These are phyloP conservation scores for Hyposoter didymator DNA, from an alignment of 2,888 invertebrate genomes.

Conservation along the genomic window DNA sequence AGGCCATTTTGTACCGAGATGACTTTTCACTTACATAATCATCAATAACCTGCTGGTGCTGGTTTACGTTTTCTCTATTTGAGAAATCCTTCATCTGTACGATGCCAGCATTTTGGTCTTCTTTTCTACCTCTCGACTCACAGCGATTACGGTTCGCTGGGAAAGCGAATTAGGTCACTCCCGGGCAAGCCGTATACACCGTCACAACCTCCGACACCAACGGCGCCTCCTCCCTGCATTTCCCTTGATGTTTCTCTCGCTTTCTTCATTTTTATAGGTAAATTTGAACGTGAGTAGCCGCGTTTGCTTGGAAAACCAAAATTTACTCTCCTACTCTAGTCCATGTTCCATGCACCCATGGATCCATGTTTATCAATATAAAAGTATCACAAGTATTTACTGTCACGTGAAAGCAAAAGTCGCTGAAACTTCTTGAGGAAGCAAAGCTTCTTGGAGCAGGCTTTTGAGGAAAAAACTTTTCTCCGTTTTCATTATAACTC, in stretches of 20 bases:
- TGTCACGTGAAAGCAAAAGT: slow-evolving; percentile 43
- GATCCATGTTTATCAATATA: slow-evolving; percentile 9
- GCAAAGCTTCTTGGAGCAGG: slow-evolving; percentile 29
- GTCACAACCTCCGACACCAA: slow-evolving; percentile 48
- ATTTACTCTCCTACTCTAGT: slow-evolving; percentile 50
- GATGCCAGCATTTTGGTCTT: slow-evolving; percentile 47
- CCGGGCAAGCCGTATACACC: slow-evolving; percentile 63
- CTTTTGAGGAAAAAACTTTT: slow-evolving; percentile 56
- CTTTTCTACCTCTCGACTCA: slow-evolving; percentile 49
- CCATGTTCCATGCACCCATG: slow-evolving; percentile 14
- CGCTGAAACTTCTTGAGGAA: slow-evolving; percentile 49
- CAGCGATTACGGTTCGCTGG: slow-evolving; percentile 66
- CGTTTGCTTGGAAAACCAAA: slow-evolving; percentile 55
- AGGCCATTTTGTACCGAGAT: slow-evolving; percentile 31
- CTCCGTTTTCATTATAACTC: slow-evolving; percentile 53
- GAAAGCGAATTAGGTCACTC: slow-evolving; percentile 71
- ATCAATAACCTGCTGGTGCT: slow-evolving; percentile 14
- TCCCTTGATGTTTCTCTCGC: slow-evolving; percentile 13
- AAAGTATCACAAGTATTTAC: background rate
- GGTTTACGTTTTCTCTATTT: slow-evolving; percentile 39
- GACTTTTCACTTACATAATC: slow-evolving; percentile 46
- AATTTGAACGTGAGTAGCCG: slow-evolving; percentile 52
- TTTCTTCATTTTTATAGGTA: slow-evolving; percentile 45
- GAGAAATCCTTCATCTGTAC: slow-evolving; percentile 48
- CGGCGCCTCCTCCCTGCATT: slow-evolving; percentile 37